Evolutionary conservation across 2,888 invertebrate genomes (phyloP).

Genomic region (Megaustenia siamemsis): DNA sequence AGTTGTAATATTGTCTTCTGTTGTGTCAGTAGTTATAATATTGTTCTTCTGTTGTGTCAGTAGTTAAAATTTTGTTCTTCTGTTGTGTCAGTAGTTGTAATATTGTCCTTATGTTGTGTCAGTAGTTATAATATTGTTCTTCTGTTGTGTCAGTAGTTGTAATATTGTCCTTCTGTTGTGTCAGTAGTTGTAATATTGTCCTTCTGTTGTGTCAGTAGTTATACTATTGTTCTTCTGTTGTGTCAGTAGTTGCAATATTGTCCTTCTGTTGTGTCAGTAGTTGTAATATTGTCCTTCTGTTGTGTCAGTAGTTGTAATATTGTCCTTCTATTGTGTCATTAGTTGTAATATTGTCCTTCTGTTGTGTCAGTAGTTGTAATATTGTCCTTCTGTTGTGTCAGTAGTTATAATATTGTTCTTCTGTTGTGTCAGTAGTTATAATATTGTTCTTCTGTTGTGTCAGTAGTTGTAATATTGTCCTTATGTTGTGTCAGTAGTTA

Average conservation of each 20-base stretch:
- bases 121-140: not conserved
- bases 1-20: not conserved
- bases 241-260: not conserved
- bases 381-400: not conserved
- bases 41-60: not conserved
- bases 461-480: not conserved
- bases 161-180: not conserved
- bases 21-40: not conserved
- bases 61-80: too few species aligned
- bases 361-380: not conserved
- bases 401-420: not conserved
- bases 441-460: too few species aligned
- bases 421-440: not conserved
- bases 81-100: not conserved
- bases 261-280: too few species aligned
- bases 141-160: not conserved
- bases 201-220: not conserved
- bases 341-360: too few species aligned
- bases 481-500: not conserved
- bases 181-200: not conserved
- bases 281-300: not conserved
- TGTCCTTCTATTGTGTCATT: too few species aligned
- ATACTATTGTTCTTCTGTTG: too few species aligned
- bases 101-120: not conserved
- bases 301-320: not conserved